These are phyloP conservation scores for Drosophila rhopaloa DNA, from an alignment of 1,140 invertebrate genomes.

Conservation along the genomic window DNA sequence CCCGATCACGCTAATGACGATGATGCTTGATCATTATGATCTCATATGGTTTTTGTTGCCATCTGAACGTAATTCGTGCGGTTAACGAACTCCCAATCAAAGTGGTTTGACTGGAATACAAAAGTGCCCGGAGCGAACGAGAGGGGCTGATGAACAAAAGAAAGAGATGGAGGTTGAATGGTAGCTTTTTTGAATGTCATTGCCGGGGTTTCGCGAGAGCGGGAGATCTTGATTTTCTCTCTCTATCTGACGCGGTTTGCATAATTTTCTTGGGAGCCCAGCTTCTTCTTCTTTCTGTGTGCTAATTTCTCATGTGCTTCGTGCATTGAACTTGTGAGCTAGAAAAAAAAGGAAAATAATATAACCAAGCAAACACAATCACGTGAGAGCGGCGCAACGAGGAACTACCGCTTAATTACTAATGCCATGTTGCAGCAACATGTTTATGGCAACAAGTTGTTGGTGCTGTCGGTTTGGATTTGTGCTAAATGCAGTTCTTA, in stretches of 20 bases:
- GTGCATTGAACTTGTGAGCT: conserved; percentile 76
- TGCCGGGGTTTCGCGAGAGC: conserved; percentile 45
- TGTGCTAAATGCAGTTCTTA: conserved; percentile 22
- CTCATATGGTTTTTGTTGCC: conserved; percentile 43
- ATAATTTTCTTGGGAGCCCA: conserved; percentile 51
- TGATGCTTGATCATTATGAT: conserved; percentile 39
- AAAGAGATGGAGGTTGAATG: conserved; percentile 60
- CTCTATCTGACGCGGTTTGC: conserved; percentile 25
- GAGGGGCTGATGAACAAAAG: neutral
- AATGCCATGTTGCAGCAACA: conserved; percentile 74
- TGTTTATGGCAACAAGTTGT: conserved; percentile 68
- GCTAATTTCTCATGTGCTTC: conserved; percentile 75
- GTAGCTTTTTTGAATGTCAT: conserved; percentile 82
- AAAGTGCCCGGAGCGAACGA: conserved; percentile 11
- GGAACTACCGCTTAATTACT: conserved; percentile 67
- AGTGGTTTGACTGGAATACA: conserved; percentile 83
- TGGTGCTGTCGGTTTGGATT: conserved; percentile 22
- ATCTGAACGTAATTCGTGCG: conserved; percentile 55
- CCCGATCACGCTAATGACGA: conserved; percentile 46
- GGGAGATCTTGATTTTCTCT: conserved; percentile 11
- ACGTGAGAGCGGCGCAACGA: conserved; percentile 46
- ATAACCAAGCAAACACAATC: conserved; percentile 32
- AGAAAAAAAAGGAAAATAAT: conserved; percentile 46
- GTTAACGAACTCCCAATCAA: conserved; percentile 79
- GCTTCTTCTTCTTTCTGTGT: conserved; percentile 50